Evolutionary conservation across 1,140 invertebrate genomes (phyloP).

Genomic region (Dendrolimus punctatus): DNA sequence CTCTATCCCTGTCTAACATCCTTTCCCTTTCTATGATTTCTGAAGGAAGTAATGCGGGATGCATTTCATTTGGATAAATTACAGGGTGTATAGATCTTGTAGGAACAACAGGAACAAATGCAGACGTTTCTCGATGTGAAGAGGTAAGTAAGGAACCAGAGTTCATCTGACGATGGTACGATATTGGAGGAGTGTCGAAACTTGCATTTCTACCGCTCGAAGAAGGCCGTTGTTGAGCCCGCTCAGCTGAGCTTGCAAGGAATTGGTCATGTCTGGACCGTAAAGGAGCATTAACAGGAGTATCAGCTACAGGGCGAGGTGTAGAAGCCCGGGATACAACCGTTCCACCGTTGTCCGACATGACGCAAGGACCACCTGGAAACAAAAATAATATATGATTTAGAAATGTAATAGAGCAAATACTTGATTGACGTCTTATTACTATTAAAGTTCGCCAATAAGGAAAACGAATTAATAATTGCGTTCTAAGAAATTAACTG

Average conservation of each 20-base stretch:
- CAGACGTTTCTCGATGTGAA: constrained; percentile 82
- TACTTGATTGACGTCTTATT: too few relatives aligned
- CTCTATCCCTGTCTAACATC: constrained; percentile 68
- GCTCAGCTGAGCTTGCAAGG: constrained; percentile 64
- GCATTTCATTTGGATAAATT: constrained; percentile 78
- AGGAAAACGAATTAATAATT: too few relatives aligned
- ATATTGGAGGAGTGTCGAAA: constrained; percentile 77
- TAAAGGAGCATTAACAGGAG: constrained; percentile 44
- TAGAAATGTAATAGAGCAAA: too few relatives aligned
- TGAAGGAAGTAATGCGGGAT: constrained; percentile 70
- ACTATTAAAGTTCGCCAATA: too few relatives aligned
- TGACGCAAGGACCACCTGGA: constrained; percentile 50
- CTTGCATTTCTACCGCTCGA: constrained; percentile 71
- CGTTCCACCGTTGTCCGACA: constrained; percentile 59
- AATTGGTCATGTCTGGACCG: constrained; percentile 74
- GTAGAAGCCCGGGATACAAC: constrained; percentile 58
- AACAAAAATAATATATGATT: constrained; percentile 20
- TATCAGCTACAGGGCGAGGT: constrained; percentile 47
- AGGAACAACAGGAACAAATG: constrained; percentile 88
- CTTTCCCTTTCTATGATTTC: constrained; percentile 72
- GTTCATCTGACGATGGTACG: constrained; percentile 79
- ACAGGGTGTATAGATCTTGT: constrained; percentile 78
- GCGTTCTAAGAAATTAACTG: too few relatives aligned
- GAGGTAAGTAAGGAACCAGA: constrained; percentile 60
- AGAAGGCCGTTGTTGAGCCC: constrained; percentile 54